Conservation (phyloP, 1,140 invertebrate species). For the Panagrolaimus sp. region DNA sequence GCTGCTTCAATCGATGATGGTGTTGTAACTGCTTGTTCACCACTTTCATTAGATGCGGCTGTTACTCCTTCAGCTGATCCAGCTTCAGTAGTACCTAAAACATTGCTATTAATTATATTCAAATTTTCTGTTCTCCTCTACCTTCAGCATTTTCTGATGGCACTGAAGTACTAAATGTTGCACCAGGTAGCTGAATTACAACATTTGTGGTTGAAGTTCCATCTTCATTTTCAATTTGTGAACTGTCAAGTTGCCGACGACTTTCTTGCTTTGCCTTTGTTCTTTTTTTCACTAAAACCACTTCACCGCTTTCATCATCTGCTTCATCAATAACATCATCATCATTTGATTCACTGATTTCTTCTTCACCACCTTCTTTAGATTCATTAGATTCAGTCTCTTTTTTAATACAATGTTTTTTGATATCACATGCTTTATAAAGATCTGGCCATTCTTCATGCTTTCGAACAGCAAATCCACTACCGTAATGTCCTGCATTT, state of each 20-base stretch:
- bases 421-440: conserved; percentile 38
- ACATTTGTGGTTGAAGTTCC: not conserved
- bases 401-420: conserved; percentile 24
- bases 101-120: not conserved
- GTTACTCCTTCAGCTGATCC: not conserved
- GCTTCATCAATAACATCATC: not conserved
- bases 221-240: not conserved
- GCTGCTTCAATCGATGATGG: not conserved
- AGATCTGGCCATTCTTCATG: conserved; percentile 48
- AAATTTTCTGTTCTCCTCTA: not conserved
- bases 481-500: conserved; percentile 38
- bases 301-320: conserved; percentile 8
- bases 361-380: too few species aligned
- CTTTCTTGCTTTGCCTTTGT: not conserved
- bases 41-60: too few species aligned
- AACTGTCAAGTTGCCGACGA: not conserved
- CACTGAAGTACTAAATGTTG: too few species aligned
- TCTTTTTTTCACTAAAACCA: too few species aligned
- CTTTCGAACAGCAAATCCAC: conserved; percentile 31
- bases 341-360: too few species aligned
- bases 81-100: not conserved
- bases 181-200: not conserved
- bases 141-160: not conserved
- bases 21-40: conserved; percentile 15
- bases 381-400: too few species aligned